Evolutionary conservation across 2,113 vertebrate genomes (phyloP).

Genomic region (Azemiops feae): DNA sequence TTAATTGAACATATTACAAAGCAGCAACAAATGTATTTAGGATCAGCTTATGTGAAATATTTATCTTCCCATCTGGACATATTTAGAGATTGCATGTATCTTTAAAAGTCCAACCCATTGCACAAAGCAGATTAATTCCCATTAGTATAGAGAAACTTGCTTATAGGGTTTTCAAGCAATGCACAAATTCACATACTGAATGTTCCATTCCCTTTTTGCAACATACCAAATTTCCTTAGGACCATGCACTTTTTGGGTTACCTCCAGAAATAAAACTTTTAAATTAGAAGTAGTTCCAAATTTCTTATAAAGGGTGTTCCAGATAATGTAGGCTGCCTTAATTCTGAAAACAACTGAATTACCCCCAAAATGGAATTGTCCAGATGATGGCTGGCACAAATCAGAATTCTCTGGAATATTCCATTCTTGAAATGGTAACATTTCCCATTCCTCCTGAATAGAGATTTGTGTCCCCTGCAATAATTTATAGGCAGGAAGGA

Average conservation of each 20-base stretch:
- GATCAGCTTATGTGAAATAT: background rate
- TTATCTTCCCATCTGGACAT: background rate
- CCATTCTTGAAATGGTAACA: background rate
- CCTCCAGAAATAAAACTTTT: background rate
- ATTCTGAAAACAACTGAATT: background rate
- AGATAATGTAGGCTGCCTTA: background rate
- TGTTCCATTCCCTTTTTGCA: background rate
- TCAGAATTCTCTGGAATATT: background rate
- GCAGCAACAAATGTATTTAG: background rate
- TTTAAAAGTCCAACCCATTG: background rate
- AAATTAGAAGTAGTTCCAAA: background rate
- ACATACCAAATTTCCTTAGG: background rate
- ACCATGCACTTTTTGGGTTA: background rate
- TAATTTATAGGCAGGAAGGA: background rate
- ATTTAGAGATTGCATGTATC: background rate
- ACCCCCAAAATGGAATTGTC: background rate
- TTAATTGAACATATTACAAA: background rate
- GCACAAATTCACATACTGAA: background rate
- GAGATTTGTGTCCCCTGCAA: background rate
- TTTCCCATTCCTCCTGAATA: background rate
- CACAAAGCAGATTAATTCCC: background rate
- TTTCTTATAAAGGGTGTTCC: background rate
- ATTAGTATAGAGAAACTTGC: background rate
- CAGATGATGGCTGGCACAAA: background rate
- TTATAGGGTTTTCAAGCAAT: background rate